phyloP scores from a whole-genome alignment of 2,797 vertebrate species.

The Orientallactaga sibirica region DNA sequence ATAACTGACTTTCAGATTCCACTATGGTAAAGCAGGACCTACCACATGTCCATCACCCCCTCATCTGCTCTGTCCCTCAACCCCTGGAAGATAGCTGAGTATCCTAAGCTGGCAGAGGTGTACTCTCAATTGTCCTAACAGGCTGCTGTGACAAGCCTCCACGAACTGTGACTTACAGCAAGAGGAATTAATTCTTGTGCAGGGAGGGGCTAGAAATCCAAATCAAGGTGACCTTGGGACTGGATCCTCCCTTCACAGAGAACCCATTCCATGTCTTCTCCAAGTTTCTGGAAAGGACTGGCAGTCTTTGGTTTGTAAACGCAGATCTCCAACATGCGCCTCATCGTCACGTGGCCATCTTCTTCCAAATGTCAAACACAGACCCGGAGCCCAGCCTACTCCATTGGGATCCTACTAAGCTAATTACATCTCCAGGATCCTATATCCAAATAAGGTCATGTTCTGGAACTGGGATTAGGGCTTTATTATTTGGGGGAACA shows the following conservation, averaged over 20 bases:
- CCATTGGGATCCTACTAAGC: neutral
- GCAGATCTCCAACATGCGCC: neutral
- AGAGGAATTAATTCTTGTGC: neutral
- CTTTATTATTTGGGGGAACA: neutral
- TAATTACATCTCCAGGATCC: neutral
- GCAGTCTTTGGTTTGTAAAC: rapidly evolving
- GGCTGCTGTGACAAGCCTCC: neutral
- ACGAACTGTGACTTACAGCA: neutral
- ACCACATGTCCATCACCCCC: rapidly evolving
- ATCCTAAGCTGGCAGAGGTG: neutral
- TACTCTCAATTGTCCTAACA: rapidly evolving
- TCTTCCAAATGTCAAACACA: neutral
- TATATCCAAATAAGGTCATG: neutral
- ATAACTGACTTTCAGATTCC: neutral
- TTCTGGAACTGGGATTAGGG: neutral
- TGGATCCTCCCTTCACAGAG: rapidly evolving
- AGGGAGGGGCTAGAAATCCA: neutral
- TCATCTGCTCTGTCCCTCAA: neutral
- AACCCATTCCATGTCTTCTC: rapidly evolving
- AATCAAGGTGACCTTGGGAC: rapidly evolving
- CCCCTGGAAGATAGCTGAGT: rapidly evolving
- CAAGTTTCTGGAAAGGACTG: no score
- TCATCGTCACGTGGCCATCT: rapidly evolving
- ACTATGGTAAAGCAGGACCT: neutral
- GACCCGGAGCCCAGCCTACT: neutral